Evolutionary conservation across 1,140 invertebrate genomes (phyloP).

Genomic region (Whitmania pigra): DNA sequence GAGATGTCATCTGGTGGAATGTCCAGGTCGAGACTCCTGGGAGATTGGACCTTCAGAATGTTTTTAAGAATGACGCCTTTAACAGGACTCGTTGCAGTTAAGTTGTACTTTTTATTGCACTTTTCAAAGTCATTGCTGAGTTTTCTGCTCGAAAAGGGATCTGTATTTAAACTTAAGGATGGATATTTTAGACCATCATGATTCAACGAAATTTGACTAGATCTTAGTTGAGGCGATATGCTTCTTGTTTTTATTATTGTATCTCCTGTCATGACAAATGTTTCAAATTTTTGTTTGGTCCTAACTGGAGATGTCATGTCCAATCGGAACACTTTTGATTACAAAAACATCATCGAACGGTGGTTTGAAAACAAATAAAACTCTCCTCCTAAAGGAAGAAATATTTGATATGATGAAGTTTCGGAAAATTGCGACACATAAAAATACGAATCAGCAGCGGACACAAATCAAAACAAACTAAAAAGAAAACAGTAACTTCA

Average conservation of each 20-base stretch:
- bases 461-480: no score
- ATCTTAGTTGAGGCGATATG: constrained; percentile 17
- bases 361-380: no score
- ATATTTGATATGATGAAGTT: not conserved
- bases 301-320: constrained; percentile 18
- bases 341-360: constrained; percentile 17
- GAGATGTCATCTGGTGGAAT: constrained; percentile 26
- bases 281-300: constrained; percentile 33
- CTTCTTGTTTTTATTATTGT: constrained; percentile 38
- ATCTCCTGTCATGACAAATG: constrained; percentile 42
- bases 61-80: not conserved
- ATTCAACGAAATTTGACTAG: not conserved
- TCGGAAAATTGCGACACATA: no score
- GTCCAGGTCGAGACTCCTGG: constrained; percentile 14
- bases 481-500: no score
- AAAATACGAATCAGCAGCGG: no score
- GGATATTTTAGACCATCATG: not conserved
- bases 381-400: constrained; percentile 26
- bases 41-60: no score
- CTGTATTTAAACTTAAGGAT: not conserved
- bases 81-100: no score
- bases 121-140: not conserved
- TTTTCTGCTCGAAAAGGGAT: not conserved
- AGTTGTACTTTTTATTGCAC: no score
- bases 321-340: constrained; percentile 2